phyloP scores from a whole-genome alignment of 2,888 invertebrate species.

The Trileptium ribeirensis region DNA sequence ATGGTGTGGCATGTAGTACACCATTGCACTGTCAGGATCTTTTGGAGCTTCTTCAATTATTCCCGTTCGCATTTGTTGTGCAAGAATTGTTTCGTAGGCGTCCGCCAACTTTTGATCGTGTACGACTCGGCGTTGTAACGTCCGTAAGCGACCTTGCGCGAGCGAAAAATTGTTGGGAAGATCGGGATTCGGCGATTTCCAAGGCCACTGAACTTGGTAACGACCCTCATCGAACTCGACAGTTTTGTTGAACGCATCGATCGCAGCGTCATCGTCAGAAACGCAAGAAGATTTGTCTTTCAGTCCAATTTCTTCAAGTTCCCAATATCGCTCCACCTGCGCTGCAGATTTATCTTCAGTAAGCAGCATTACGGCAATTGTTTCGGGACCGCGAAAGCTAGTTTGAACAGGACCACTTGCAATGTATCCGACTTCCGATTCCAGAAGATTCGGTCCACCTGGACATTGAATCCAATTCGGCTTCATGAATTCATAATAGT shows the following conservation, averaged over 20 bases:
- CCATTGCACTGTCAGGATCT: neutral
- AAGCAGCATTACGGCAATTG: neutral
- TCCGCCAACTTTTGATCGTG: neutral
- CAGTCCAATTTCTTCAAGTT: conserved; percentile 5
- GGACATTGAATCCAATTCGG: neutral
- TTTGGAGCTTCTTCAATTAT: conserved; percentile 8
- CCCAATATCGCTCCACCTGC: neutral
- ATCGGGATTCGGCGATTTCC: neutral
- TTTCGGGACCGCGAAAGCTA: neutral
- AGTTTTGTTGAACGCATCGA: conserved; percentile 10
- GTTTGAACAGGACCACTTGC: neutral
- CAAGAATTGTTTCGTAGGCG: neutral
- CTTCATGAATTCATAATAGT: neutral
- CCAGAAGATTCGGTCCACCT: neutral
- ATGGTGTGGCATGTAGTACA: neutral
- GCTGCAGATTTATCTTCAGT: neutral
- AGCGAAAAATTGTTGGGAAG: conserved; percentile 7
- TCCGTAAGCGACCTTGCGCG: too few relatives aligned
- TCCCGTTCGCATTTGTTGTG: neutral
- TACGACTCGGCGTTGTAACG: neutral
- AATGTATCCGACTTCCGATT: neutral
- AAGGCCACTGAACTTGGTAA: conserved; percentile 11
- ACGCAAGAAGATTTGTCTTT: neutral
- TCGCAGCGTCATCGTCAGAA: conserved; percentile 1
- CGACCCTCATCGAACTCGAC: neutral